Evolutionary conservation across 2,888 invertebrate species (phyloP), one percentile per base, ranked within the genome.

Genomic region (Ornithoptera priamus): DNA sequence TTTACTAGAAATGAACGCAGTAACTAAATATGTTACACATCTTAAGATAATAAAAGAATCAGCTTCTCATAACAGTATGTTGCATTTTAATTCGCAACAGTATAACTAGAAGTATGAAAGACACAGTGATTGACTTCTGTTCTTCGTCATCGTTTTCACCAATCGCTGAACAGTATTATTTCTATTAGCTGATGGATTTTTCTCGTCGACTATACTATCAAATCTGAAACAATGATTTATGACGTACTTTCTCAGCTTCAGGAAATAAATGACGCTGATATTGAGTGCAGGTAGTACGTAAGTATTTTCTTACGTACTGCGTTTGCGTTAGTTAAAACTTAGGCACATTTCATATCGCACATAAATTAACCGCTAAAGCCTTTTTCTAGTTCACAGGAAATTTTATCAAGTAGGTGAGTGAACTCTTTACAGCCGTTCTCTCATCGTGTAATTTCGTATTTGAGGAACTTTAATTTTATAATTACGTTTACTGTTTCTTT

Each of bases 381-480:
- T 53, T 17, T 53, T 53, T 53, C 18, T 53, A 53, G 53, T 53
- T 53, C 53, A 53, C n/a, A 53, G 53, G n/a, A 53, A n/a, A 53
- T 18, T 7, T 53, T 53, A 18, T 18, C 22, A 50, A 53, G 53
- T 53, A 53, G 53, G 53, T 53, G 46, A 46, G 46, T 46, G 46
- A 53, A 53, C 53, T 6, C 53, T 53, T 53, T 53, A 12, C 18
- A 53, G 4, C 18, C 6, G 18, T 53, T 53, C 18, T n/a, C 53
- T n/a, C n/a, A 6, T 53, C 18, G n/a, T 53, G 18, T 53, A 53
- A 53, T 53, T 53, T 53, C n/a, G 7, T 46, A 36, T 50, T 53
- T 61, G 50, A 62, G 56, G 39, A 56, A 36, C 30, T 67, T 62
- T 62, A 70, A 70, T 59, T 63, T 24, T 63, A 53, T 67, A 67